phyloP scores from a whole-genome alignment of 2,113 vertebrate species.

The Pan troglodytes region NHGRI_mPanTro3-v2.1_pri NC_072398.2:221461001-221461500 shows the following conservation, averaged over 20 bases:
- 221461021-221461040: neutral
- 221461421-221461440: slow-evolving; percentile 35
- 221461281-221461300: neutral
- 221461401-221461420: neutral
- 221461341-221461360: neutral
- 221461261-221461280: neutral
- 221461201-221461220: too few relatives aligned
- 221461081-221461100: neutral
- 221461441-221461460: slow-evolving; percentile 16
- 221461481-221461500: slow-evolving; percentile 37
- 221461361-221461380: neutral
- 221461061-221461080: neutral
- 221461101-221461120: neutral
- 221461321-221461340: neutral
- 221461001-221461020: slow-evolving; percentile 74
- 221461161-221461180: neutral
- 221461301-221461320: neutral
- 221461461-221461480: slow-evolving; percentile 53
- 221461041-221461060: neutral
- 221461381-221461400: neutral
- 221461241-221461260: neutral
- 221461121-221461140: neutral
- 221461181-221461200: neutral
- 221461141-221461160: neutral
- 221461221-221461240: neutral